Conservation (phyloP, 2,113 vertebrate genomes). For the Ochotona princeps region DNA sequence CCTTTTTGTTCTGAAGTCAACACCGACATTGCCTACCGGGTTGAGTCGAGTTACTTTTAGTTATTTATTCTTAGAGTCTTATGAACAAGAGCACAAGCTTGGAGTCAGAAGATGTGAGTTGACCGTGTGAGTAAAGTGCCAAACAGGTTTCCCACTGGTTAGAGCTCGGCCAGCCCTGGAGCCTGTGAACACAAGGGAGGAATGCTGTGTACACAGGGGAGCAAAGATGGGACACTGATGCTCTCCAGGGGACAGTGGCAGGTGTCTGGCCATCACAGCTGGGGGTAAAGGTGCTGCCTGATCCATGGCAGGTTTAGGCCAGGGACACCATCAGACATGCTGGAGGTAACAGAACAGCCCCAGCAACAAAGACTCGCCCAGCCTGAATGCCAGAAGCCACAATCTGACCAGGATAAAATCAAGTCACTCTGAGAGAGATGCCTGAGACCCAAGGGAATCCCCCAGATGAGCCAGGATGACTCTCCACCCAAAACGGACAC, state of each 20-base stretch:
- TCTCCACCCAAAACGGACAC: not conserved
- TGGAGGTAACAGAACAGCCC: not conserved
- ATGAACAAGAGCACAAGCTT: not conserved
- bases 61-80: not conserved
- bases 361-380: not conserved
- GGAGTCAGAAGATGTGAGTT: not conserved
- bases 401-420: not conserved
- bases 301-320: not conserved
- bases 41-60: not conserved
- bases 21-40: not conserved
- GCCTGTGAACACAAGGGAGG: not conserved
- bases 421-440: not conserved
- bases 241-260: not conserved
- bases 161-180: not conserved
- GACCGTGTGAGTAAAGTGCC: not conserved
- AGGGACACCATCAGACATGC: not conserved
- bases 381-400: not conserved
- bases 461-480: not conserved
- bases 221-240: not conserved
- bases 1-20: not conserved
- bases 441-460: not conserved
- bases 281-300: not conserved
- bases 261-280: not conserved
- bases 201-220: not conserved
- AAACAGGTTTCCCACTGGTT: not conserved